Conservation (phyloP, 2,113 vertebrate species). For the human (Homo sapiens) region GRCh38 chr6:11289501-11290000, state of each 20-base stretch:
- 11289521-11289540: too few relatives aligned
- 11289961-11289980: not conserved
- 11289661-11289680: too few relatives aligned
- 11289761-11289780: not conserved
- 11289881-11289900: not conserved
- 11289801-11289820: not conserved
- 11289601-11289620: too few relatives aligned
- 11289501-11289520: too few relatives aligned
- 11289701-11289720: too few relatives aligned
- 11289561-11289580: too few relatives aligned
- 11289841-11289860: not conserved
- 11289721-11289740: too few relatives aligned
- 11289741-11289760: not conserved
- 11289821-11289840: not conserved
- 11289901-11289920: not conserved
- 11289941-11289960: not conserved
- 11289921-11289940: conserved; percentile 6
- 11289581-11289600: too few relatives aligned
- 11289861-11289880: not conserved
- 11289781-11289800: not conserved
- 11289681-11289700: too few relatives aligned
- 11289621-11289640: too few relatives aligned
- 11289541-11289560: too few relatives aligned
- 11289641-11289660: too few relatives aligned
- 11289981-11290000: not conserved